Evolutionary conservation across 1,140 invertebrate species (phyloP), one percentile per base, ranked within the genome.

Genomic region (Eriocheir sinensis): DNA sequence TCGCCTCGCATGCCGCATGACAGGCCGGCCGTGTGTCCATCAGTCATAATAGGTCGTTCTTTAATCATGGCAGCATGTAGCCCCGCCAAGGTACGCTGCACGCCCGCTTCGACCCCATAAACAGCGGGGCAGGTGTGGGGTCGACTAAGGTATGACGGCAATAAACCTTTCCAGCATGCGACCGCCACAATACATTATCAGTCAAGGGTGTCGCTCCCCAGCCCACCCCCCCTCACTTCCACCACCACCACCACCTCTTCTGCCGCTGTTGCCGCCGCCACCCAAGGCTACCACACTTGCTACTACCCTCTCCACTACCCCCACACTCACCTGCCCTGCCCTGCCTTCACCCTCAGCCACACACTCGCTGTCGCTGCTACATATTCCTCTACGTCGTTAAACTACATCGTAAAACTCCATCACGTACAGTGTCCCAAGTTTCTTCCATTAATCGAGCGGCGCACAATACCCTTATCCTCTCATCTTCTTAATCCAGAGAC

Each of bases 101-200:
- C 89, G 32, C 89, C 48, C 53, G 48, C 89, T 36, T 60, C 48
- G 89, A 53, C 53, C 44, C 89, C 89, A 91, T 91, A 91, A 91
- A 91, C 89, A 91, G 89, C 53, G 89, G 89, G 41, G 89, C 53
- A 72, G 41, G 89, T 91, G 89, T 72, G 89, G 89, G 60, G 91
- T 80, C 72, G 91, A 80, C 44, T 91, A 80, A 91, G 34, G 60
- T 91, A 91, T 91, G 90, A 91, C 90, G 60, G 48, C 90, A 60
- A 91, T 91, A 91, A 91, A 91, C 90, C 60, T 80, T 80, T 91
- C 34, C 90, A 91, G 53, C 60, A 91, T 79, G 60, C 53, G 90
- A 72, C 60, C 90, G 34, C 90, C 32, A 80, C 60, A 80, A 72
- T 91, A 91, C 60, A 80, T 91, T 40, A 91, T 91, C 90, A 91